Evolutionary conservation across 2,888 invertebrate genomes (phyloP).

Genomic region (Chaitophorus viminalis): DNA sequence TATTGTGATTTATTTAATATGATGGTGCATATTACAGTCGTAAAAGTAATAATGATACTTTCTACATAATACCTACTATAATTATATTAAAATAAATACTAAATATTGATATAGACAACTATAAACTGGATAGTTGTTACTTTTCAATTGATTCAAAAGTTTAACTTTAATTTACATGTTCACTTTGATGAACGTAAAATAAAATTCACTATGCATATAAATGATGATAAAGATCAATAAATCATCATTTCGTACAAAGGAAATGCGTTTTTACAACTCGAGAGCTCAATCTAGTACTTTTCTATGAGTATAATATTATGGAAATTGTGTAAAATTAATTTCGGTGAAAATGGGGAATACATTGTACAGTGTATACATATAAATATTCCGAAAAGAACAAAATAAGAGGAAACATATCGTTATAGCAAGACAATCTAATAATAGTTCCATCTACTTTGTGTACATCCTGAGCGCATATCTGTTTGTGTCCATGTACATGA

Average conservation of each 20-base stretch:
- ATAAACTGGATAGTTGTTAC: not conserved
- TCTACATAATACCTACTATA: no score
- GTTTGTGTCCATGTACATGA: constrained; percentile 65
- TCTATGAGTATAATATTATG: not conserved
- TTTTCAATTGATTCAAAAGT: not conserved
- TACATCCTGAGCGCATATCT: not conserved
- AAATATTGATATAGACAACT: no score
- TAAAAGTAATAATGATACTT: no score
- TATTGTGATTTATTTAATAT: no score
- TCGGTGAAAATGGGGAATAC: constrained; percentile 24
- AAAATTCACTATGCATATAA: not conserved
- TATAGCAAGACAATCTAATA: constrained; percentile 42
- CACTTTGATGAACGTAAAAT: not conserved
- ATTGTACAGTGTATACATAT: not conserved
- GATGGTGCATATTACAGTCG: no score
- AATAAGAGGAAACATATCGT: not conserved
- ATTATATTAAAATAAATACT: no score
- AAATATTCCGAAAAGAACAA: constrained; percentile 19
- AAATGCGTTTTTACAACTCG: not conserved
- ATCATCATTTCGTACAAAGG: not conserved
- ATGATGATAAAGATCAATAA: constrained; percentile 9
- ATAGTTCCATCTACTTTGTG: constrained; percentile 39
- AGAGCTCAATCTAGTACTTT: not conserved
- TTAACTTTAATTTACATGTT: not conserved
- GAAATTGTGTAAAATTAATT: not conserved